These are phyloP conservation scores for Habroteleia sp. DNA, from an alignment of 2,888 invertebrate species.

Conservation along the genomic window DNA sequence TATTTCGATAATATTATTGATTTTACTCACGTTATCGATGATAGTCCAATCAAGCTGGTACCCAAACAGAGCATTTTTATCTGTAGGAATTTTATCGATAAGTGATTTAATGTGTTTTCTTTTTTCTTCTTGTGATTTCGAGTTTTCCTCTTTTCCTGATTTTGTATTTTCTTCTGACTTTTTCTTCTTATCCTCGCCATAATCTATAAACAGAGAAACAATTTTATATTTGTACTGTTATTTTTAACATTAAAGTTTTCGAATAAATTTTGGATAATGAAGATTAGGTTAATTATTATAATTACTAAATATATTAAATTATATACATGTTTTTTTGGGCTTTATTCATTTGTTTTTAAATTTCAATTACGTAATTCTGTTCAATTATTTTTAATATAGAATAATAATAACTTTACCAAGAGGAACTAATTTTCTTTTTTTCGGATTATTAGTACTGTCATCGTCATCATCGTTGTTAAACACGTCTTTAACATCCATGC, in stretches of 20 bases:
- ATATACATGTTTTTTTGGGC: too few species aligned
- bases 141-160: conserved; percentile 84
- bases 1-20: too few species aligned
- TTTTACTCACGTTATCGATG: conserved; percentile 84
- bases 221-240: too few species aligned
- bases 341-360: too few species aligned
- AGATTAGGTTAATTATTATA: too few species aligned
- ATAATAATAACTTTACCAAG: too few species aligned
- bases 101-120: conserved; percentile 97
- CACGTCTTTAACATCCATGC: conserved; percentile 89
- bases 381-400: too few species aligned
- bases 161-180: conserved; percentile 80
- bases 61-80: conserved; percentile 97
- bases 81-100: conserved; percentile 99
- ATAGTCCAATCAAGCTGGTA: conserved; percentile 96
- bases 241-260: conserved; percentile 57
- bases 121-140: conserved; percentile 94
- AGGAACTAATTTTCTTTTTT: conserved; percentile 90
- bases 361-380: too few species aligned
- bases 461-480: conserved; percentile 92
- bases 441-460: conserved; percentile 82
- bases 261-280: too few species aligned
- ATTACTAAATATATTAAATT: too few species aligned
- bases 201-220: too few species aligned
- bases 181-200: conserved; percentile 84